Evolutionary conservation across 1,140 invertebrate genomes (phyloP).

Genomic region (Notospermus geniculatus): DNA sequence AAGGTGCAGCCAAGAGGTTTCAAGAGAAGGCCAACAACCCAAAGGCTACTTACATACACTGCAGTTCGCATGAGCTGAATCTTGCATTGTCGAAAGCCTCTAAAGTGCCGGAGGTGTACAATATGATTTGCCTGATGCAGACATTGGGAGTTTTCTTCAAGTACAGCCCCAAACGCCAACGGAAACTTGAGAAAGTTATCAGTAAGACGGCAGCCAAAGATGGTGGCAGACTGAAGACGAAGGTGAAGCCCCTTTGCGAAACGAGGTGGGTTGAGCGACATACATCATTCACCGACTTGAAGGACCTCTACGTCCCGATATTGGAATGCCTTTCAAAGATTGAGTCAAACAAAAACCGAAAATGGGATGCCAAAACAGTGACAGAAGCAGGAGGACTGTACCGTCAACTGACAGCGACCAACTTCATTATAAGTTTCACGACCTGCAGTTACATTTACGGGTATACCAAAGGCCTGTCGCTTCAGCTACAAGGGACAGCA

Average conservation of each 20-base stretch:
- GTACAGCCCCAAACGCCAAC: constrained; percentile 22
- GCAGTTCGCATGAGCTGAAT: constrained; percentile 25
- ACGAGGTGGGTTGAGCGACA: background rate
- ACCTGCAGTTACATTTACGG: background rate
- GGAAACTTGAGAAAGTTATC: constrained; percentile 18
- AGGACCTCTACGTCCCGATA: background rate
- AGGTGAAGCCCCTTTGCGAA: background rate
- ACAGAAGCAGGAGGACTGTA: background rate
- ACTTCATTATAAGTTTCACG: background rate
- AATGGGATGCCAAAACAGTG: background rate
- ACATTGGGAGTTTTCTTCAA: constrained; percentile 26
- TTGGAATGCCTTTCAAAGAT: background rate
- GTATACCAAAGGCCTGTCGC: background rate
- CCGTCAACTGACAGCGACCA: background rate
- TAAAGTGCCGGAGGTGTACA: constrained; percentile 24
- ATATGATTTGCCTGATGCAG: constrained; percentile 23
- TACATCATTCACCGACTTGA: background rate
- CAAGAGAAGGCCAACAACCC: constrained; percentile 16
- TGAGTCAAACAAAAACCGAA: background rate
- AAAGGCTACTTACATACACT: constrained; percentile 24
- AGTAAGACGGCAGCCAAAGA: too few relatives aligned
- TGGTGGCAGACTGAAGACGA: too few relatives aligned
- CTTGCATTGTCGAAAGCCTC: constrained; percentile 17
- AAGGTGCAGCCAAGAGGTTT: constrained; percentile 16
- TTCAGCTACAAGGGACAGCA: background rate